phyloP scores from a whole-genome alignment of 2,113 vertebrate species.

The Proteles cristata region DNA sequence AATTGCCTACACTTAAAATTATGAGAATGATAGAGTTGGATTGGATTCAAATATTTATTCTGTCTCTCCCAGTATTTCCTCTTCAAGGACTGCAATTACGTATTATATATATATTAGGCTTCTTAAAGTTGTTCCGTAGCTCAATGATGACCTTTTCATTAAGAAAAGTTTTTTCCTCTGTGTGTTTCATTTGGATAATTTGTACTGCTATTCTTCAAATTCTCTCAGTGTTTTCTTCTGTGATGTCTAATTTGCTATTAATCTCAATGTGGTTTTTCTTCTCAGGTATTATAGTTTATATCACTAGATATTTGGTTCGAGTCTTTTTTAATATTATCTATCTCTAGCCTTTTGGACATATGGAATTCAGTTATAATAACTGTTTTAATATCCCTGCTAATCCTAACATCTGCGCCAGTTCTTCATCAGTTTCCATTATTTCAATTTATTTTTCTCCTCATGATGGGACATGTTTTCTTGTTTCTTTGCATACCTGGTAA shows the following conservation, averaged over 20 bases:
- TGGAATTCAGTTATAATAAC: background rate
- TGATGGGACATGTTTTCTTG: background rate
- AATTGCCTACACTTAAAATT: background rate
- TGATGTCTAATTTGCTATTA: background rate
- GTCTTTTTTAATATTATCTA: background rate
- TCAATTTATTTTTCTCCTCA: background rate
- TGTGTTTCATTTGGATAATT: slow-evolving; percentile 22
- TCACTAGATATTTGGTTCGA: background rate
- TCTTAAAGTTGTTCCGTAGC: background rate
- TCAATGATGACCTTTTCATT: background rate
- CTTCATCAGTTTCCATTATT: background rate
- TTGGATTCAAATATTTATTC: background rate
- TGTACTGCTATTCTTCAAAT: background rate
- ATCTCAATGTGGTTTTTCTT: background rate
- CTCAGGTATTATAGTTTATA: background rate
- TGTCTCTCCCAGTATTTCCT: background rate
- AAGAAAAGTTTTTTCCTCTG: background rate
- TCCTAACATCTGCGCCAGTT: background rate
- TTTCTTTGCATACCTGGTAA: background rate
- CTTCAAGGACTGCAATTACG: background rate
- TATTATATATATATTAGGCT: background rate
- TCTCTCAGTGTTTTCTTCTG: background rate
- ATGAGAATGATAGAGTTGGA: background rate
- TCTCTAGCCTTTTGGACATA: background rate
- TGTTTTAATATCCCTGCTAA: background rate